Conservation (phyloP, 2,888 invertebrate genomes). For the Pterostichus niger region DNA sequence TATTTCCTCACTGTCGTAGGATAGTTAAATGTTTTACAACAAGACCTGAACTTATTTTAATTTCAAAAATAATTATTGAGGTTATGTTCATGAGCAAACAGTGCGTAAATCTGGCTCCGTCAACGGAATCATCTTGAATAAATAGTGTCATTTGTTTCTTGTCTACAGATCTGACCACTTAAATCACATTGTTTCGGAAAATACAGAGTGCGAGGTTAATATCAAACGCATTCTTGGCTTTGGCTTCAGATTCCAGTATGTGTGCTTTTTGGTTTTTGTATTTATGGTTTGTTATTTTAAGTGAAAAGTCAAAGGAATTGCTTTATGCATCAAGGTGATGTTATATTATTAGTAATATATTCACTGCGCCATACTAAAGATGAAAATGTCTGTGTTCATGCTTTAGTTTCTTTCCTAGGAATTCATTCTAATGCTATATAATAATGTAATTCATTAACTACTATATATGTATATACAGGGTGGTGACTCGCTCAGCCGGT, state of each 20-base stretch:
- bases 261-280: conserved; percentile 52
- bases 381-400: not conserved
- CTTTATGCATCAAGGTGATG: conserved; percentile 37
- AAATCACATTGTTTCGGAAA: conserved; percentile 56
- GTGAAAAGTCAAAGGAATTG: conserved; percentile 49
- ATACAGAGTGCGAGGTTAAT: conserved; percentile 51
- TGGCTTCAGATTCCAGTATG: not conserved
- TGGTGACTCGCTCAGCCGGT: too few species aligned
- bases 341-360: conserved; percentile 33
- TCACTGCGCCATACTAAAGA: conserved; percentile 1
- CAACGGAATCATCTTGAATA: conserved; percentile 41
- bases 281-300: conserved; percentile 59
- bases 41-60: not conserved
- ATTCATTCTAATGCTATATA: too few species aligned
- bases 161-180: conserved; percentile 22
- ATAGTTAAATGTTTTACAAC: too few species aligned
- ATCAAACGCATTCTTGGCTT: conserved; percentile 60
- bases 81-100: conserved; percentile 36
- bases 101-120: conserved; percentile 38
- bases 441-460: too few species aligned
- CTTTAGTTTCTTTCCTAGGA: too few species aligned
- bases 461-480: too few species aligned
- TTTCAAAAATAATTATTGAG: conserved; percentile 6
- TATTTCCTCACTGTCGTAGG: too few species aligned
- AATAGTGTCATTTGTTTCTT: conserved; percentile 43